These are phyloP conservation scores for Nematolebias whitei DNA, from an alignment of 2,113 vertebrate genomes.

Conservation along the genomic window DNA sequence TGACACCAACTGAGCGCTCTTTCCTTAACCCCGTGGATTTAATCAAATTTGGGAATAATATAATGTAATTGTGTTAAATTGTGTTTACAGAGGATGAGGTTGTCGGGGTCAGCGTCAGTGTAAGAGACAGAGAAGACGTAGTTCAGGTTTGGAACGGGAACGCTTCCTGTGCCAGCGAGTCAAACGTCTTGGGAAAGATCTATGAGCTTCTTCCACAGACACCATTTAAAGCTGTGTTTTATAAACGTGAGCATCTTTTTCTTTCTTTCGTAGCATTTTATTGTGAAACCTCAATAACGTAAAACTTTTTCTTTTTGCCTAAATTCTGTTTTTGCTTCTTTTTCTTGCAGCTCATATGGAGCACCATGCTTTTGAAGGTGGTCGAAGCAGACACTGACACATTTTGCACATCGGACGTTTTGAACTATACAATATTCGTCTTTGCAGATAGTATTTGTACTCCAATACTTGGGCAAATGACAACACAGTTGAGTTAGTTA, in stretches of 20 bases:
- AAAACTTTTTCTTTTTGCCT: not conserved
- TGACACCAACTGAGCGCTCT: too few species aligned
- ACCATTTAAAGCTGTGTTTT: slow-evolving; percentile 94
- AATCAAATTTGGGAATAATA: not conserved
- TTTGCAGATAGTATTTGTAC: slow-evolving; percentile 22
- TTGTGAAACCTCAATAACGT: not conserved
- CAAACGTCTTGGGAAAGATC: slow-evolving; percentile 90
- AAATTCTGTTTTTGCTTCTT: slow-evolving; percentile 25
- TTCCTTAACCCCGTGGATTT: too few species aligned
- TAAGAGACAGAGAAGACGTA: slow-evolving; percentile 91
- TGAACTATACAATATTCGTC: slow-evolving; percentile 6
- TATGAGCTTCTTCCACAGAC: slow-evolving; percentile 89
- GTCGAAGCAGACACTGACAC: slow-evolving; percentile 84
- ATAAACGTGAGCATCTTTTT: slow-evolving; percentile 90
- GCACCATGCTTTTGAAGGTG: slow-evolving; percentile 95
- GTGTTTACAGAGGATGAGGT: slow-evolving; percentile 89
- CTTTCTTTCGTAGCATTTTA: not conserved
- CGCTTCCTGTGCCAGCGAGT: slow-evolving; percentile 86
- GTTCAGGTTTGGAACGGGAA: slow-evolving; percentile 98
- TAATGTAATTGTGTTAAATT: not conserved
- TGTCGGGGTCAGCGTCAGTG: slow-evolving; percentile 91
- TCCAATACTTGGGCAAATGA: slow-evolving; percentile 24
- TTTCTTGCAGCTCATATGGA: slow-evolving; percentile 89
- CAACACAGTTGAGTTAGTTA: slow-evolving; percentile 39
- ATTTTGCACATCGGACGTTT: slow-evolving; percentile 65